Percentiles rank a stretch among this genome's conserved stretches.
Conservation (phyloP, 2,888 invertebrate genomes). For the Ochropleura leucogaster region DNA sequence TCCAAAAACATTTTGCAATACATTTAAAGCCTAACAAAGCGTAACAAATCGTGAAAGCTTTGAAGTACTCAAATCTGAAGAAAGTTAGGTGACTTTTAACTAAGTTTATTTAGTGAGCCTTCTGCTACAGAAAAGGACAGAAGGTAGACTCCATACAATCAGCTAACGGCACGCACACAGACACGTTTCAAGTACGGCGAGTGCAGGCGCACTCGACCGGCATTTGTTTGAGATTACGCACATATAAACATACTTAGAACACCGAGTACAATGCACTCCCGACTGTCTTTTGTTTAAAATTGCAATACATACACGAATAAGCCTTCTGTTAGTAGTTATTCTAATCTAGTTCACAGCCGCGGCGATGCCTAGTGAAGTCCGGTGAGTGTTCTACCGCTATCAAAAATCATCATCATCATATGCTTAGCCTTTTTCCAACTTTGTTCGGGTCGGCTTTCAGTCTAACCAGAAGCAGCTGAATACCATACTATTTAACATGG, state of each 20-base stretch:
- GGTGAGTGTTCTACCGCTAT: no score
- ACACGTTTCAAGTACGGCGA: background rate
- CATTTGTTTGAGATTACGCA: background rate
- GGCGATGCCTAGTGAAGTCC: no score
- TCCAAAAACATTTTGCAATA: constrained; percentile 41
- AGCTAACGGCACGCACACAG: background rate
- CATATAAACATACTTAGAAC: background rate
- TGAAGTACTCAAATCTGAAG: constrained; percentile 45
- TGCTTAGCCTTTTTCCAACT: no score
- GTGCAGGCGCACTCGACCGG: background rate
- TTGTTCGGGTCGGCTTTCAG: no score
- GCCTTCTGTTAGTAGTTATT: background rate
- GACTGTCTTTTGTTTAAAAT: background rate
- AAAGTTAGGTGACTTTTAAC: constrained; percentile 53
- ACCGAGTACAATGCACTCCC: background rate
- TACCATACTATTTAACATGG: no score
- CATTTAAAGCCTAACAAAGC: constrained; percentile 44
- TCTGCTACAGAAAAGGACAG: constrained; percentile 10
- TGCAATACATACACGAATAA: background rate
- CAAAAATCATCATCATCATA: no score
- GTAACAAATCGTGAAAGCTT: constrained; percentile 55
- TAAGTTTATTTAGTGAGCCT: constrained; percentile 36
- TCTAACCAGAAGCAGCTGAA: no score
- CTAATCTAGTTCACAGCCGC: no score
- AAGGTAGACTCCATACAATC: background rate